Conservation (phyloP, 2,888 invertebrate genomes). For the Cynaeus angustus region DNA sequence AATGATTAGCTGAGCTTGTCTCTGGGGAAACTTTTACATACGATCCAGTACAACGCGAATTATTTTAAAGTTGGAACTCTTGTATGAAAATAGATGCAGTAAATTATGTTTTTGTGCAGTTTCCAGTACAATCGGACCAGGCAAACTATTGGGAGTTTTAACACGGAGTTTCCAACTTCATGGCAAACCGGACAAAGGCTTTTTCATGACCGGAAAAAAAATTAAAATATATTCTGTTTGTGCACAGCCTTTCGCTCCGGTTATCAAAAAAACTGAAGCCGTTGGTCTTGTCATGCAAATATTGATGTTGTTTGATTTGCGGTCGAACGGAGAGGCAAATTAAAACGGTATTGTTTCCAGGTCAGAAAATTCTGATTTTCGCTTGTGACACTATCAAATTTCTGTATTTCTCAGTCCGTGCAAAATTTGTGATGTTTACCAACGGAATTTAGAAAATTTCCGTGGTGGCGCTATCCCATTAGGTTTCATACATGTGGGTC, state of each 20-base stretch:
- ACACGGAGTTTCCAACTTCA: neutral
- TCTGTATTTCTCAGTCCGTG: too few relatives aligned
- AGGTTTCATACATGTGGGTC: constrained; percentile 35
- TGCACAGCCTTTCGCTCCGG: neutral
- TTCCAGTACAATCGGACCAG: neutral
- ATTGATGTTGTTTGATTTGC: constrained; percentile 8
- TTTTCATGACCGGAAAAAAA: neutral
- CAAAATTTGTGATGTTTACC: too few relatives aligned
- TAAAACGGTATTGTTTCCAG: constrained; percentile 5
- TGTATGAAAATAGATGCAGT: constrained; percentile 11
- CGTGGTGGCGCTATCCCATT: constrained; percentile 32
- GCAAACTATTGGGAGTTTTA: neutral
- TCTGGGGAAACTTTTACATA: constrained; percentile 8
- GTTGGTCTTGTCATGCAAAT: constrained; percentile 12
- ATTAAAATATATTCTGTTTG: neutral
- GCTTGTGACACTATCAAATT: too few relatives aligned
- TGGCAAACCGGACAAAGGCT: neutral
- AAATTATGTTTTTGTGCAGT: constrained; percentile 16
- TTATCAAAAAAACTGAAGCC: constrained; percentile 10
- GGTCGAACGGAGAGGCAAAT: neutral
- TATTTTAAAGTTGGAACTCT: constrained; percentile 14
- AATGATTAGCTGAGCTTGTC: neutral
- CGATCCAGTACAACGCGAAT: neutral
- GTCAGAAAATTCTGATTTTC: too few relatives aligned
- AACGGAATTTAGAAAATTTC: too few relatives aligned